Conservation (phyloP, 2,888 invertebrate genomes). For the Kuschelorhynchus macadamiae region DNA sequence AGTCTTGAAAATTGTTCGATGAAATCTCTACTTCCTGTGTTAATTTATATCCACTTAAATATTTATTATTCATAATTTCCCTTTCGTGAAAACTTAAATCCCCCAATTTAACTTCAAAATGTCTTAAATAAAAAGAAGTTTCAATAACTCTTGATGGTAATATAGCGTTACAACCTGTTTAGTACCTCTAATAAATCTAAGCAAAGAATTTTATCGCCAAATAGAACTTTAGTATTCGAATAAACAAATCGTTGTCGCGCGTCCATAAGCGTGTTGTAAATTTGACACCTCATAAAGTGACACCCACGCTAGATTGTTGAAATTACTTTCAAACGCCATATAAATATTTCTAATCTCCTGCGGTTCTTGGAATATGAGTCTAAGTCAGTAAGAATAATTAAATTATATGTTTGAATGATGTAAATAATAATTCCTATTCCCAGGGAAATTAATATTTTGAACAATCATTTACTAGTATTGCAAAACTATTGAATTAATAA, state of each 20-base stretch:
- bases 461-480: too few relatives aligned
- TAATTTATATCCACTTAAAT: too few relatives aligned
- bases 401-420: conserved; percentile 4
- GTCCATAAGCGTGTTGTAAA: conserved; percentile 40
- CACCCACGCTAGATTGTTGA: conserved; percentile 39
- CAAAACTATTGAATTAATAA: too few relatives aligned
- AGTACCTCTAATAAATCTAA: conserved; percentile 18
- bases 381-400: conserved; percentile 27
- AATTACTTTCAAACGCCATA: conserved; percentile 36
- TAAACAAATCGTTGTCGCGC: conserved; percentile 35
- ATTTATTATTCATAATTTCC: too few relatives aligned
- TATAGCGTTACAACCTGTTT: conserved; percentile 27
- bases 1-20: too few relatives aligned
- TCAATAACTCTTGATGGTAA: conserved; percentile 15
- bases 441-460: not conserved
- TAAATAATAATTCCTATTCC: not conserved
- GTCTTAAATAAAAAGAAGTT: too few relatives aligned
- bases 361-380: conserved; percentile 31
- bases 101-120: too few relatives aligned
- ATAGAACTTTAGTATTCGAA: conserved; percentile 32
- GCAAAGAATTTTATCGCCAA: conserved; percentile 34
- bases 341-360: conserved; percentile 29
- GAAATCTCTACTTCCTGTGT: too few relatives aligned
- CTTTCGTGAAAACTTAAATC: too few relatives aligned
- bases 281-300: conserved; percentile 45